Percentiles rank a stretch among this genome's conserved stretches.
Evolutionary conservation across 2,888 invertebrate species (phyloP).

Genomic region (Drymonia ruficornis): DNA sequence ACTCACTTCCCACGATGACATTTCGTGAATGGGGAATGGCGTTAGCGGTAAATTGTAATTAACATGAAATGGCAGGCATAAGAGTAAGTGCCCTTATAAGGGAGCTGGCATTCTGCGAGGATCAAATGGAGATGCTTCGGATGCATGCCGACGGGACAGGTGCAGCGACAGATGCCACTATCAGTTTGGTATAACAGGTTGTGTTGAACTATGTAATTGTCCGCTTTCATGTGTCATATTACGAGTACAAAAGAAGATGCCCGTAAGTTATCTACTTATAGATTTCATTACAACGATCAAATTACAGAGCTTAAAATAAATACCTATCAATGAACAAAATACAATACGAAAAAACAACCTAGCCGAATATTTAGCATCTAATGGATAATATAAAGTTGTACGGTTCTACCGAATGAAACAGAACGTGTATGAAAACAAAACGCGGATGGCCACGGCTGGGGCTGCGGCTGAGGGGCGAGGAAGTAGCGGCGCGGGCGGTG

Average conservation of each 20-base stretch:
- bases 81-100: conserved; percentile 1
- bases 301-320: no score
- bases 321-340: no score
- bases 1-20: conserved; percentile 13
- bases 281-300: no score
- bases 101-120: not conserved
- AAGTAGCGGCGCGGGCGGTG: not conserved
- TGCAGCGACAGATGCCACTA: conserved; percentile 15
- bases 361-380: not conserved
- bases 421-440: conserved; percentile 15
- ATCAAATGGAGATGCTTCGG: not conserved
- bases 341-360: not conserved
- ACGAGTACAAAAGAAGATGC: no score
- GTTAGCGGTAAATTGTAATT: conserved; percentile 13
- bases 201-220: no score
- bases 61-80: conserved; percentile 7
- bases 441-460: not conserved
- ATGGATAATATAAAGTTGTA: conserved; percentile 22
- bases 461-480: not conserved
- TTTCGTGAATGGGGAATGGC: conserved; percentile 18
- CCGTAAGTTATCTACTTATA: no score
- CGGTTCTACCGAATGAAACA: conserved; percentile 32
- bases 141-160: conserved; percentile 7
- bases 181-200: not conserved
- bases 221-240: no score